Percentiles rank a stretch among this genome's conserved stretches.
These are phyloP conservation scores for Zaprionus ornatus DNA, from an alignment of 1,140 invertebrate species.

Conservation along the genomic window DNA sequence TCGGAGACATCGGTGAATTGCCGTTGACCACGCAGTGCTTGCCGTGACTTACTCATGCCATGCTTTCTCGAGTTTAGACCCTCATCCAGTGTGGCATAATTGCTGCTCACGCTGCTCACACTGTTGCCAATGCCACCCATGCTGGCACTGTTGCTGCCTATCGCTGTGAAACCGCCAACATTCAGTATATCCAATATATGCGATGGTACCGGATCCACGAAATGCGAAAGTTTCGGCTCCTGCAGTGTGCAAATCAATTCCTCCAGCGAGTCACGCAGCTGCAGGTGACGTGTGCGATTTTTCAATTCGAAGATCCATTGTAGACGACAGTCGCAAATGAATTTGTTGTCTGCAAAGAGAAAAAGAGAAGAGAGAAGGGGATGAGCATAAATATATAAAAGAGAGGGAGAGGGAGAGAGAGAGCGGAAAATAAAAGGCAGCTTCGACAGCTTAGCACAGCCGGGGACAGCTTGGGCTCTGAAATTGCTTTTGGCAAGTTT, in stretches of 20 bases:
- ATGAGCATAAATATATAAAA: conserved; percentile 32
- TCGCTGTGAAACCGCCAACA: conserved; percentile 71
- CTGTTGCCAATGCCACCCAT: conserved; percentile 69
- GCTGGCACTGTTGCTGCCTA: conserved; percentile 74
- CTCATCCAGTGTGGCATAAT: conserved; percentile 25
- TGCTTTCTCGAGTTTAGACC: conserved; percentile 57
- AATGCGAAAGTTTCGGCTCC: conserved; percentile 73
- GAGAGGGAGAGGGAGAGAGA: background rate
- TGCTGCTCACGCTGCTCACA: conserved; percentile 41
- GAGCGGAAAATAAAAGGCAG: conserved; percentile 30
- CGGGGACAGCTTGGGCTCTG: conserved; percentile 21
- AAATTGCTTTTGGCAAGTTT: conserved; percentile 79
- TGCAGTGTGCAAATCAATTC: conserved; percentile 88
- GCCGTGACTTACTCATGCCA: conserved; percentile 58
- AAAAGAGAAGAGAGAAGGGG: conserved; percentile 12
- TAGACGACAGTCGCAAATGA: conserved; percentile 91
- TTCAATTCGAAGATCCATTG: conserved; percentile 90
- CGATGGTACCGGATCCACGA: conserved; percentile 73
- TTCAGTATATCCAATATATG: conserved; percentile 71
- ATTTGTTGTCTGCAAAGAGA: conserved; percentile 88
- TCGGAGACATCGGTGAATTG: conserved; percentile 57
- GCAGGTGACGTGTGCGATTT: conserved; percentile 89
- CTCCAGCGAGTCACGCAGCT: conserved; percentile 87
- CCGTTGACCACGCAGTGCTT: conserved; percentile 64
- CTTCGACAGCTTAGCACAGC: conserved; percentile 36